Evolutionary conservation across 2,113 vertebrate species (phyloP).

Genomic region (Athene cunicularia): DNA sequence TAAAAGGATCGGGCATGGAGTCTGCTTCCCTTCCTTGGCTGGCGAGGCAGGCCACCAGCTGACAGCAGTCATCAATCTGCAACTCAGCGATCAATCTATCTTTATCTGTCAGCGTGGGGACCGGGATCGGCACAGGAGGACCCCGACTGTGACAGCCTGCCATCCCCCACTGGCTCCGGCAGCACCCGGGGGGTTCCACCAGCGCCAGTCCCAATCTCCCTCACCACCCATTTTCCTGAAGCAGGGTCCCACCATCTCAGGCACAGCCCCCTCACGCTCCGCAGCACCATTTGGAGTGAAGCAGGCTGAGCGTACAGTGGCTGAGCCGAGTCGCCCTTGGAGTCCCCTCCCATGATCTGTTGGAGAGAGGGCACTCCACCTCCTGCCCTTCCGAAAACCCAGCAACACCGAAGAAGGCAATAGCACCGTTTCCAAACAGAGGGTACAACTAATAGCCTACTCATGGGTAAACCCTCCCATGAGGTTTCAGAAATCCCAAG

Average conservation of each 20-base stretch:
- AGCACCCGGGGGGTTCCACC: neutral
- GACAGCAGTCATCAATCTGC: constrained; percentile 62
- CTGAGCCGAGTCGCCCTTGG: neutral
- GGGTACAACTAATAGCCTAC: neutral
- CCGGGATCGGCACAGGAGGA: neutral
- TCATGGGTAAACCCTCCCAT: neutral
- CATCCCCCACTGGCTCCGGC: neutral
- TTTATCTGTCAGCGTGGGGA: neutral
- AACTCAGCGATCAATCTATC: constrained; percentile 61
- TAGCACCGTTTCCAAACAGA: neutral
- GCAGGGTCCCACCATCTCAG: fast-evolving
- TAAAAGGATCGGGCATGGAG: constrained; percentile 53
- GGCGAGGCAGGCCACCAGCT: constrained; percentile 53
- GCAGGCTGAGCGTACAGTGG: neutral
- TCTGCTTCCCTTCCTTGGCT: constrained; percentile 55
- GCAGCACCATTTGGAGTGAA: too few species aligned
- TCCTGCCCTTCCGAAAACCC: neutral
- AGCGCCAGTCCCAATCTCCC: fast-evolving
- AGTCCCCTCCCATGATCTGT: fast-evolving
- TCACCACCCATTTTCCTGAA: fast-evolving
- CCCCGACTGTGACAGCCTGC: neutral
- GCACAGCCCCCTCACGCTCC: fast-evolving
- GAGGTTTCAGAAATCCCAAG: neutral
- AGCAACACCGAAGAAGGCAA: neutral
- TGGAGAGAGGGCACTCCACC: neutral